These are phyloP conservation scores for Pristionchus mayeri DNA, from an alignment of 2,888 invertebrate genomes.

Conservation along the genomic window DNA sequence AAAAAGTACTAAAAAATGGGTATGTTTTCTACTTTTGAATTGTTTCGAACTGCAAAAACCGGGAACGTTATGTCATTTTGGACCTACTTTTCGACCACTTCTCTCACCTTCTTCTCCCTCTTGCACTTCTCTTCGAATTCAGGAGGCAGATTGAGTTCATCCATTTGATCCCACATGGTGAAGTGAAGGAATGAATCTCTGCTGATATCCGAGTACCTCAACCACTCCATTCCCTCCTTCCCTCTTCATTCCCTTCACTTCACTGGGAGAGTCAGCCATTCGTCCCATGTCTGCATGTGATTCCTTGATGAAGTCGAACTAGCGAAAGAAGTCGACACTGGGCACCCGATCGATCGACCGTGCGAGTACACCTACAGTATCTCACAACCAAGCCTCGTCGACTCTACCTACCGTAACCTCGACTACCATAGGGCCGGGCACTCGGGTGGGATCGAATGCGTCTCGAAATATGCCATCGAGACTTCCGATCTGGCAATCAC, in stretches of 20 bases:
- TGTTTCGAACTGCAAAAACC: too few relatives aligned
- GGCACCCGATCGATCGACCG: constrained; percentile 65
- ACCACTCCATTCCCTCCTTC: not conserved
- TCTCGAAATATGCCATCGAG: constrained; percentile 63
- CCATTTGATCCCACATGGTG: constrained; percentile 65
- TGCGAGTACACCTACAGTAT: constrained; percentile 69
- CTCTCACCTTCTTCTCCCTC: constrained; percentile 24
- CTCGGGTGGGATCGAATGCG: constrained; percentile 55
- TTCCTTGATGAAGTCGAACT: constrained; percentile 56
- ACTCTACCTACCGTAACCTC: constrained; percentile 54
- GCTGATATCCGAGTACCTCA: constrained; percentile 68
- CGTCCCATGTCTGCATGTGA: constrained; percentile 68
- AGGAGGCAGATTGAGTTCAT: constrained; percentile 26
- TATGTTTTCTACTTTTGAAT: too few relatives aligned
- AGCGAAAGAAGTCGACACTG: constrained; percentile 68
- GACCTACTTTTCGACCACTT: too few relatives aligned
- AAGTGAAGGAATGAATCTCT: constrained; percentile 71
- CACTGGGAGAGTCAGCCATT: constrained; percentile 72
- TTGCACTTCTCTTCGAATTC: not conserved
- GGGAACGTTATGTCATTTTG: too few relatives aligned
- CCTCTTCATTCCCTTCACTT: constrained; percentile 46
- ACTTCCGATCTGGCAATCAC: constrained; percentile 54
- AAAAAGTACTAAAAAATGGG: too few relatives aligned
- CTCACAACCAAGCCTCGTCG: not conserved
- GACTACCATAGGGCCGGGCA: constrained; percentile 57